Conservation (phyloP, 2,797 vertebrate genomes). For the Tokudaia tokunoshimensis region DNA sequence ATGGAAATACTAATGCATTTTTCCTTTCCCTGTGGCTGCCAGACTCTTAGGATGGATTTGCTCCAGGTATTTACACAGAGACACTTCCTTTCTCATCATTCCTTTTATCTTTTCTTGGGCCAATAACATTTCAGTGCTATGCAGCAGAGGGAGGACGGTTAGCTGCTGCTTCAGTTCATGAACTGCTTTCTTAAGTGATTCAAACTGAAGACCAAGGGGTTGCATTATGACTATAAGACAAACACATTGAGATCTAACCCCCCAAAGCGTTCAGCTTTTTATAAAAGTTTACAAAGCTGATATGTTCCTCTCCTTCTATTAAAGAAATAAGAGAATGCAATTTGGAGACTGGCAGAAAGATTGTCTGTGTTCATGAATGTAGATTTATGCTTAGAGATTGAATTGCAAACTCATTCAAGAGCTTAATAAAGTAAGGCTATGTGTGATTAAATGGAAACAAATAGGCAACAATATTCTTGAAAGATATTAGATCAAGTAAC, state of each 20-base stretch:
- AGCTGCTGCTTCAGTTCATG: conserved; percentile 38
- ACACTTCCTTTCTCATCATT: conserved; percentile 41
- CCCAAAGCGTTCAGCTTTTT: conserved; percentile 37
- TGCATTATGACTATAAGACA: not conserved
- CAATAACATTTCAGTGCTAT: not conserved
- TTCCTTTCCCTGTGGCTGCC: conserved; percentile 1
- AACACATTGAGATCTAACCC: conserved; percentile 23
- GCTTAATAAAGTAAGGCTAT: conserved; percentile 27
- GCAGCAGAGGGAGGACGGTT: conserved; percentile 59
- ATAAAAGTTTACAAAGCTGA: conserved; percentile 32
- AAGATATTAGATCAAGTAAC: conserved; percentile 44
- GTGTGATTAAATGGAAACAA: conserved; percentile 32
- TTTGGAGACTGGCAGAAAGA: conserved; percentile 28
- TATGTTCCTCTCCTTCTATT: not conserved
- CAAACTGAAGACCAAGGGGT: conserved; percentile 45
- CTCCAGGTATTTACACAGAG: conserved; percentile 40
- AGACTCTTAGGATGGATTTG: conserved; percentile 59
- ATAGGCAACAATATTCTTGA: conserved; percentile 18
- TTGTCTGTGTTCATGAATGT: conserved; percentile 13
- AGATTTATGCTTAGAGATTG: conserved; percentile 47
- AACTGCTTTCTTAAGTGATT: conserved; percentile 59
- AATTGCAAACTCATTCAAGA: conserved; percentile 56
- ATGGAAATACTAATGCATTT: conserved; percentile 8
- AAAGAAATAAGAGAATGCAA: conserved; percentile 51
- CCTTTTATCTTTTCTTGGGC: conserved; percentile 52